Conservation (phyloP, 2,113 vertebrate genomes). For the Engraulis encrasicolus region DNA sequence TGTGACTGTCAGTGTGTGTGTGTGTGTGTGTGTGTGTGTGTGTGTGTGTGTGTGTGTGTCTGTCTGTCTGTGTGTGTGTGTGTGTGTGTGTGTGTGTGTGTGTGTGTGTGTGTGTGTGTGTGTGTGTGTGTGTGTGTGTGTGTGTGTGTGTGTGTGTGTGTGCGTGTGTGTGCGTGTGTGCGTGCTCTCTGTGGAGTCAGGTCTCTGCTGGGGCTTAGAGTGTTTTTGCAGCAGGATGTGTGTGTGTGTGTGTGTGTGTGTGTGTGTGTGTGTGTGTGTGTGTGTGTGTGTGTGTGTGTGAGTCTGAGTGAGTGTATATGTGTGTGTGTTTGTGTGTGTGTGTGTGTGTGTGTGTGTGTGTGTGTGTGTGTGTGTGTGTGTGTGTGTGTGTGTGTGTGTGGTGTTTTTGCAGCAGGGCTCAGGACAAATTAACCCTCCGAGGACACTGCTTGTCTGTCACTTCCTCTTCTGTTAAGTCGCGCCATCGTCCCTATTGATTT, state of each 20-base stretch:
- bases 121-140: background rate
- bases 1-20: conserved; percentile 15
- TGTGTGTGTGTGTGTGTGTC: background rate
- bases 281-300: too few species aligned
- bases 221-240: background rate
- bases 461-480: conserved; percentile 9
- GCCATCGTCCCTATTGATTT: conserved; percentile 25
- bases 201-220: background rate
- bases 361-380: too few species aligned
- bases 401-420: background rate
- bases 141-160: background rate
- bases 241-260: too few species aligned
- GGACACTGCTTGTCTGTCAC: conserved; percentile 25
- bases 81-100: conserved; percentile 9
- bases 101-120: background rate
- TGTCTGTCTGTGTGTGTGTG: background rate
- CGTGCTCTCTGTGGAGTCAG: background rate
- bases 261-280: too few species aligned
- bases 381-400: too few species aligned
- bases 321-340: too few species aligned
- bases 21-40: background rate
- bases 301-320: too few species aligned
- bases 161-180: background rate
- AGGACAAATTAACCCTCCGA: conserved; percentile 36
- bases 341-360: too few species aligned